These are phyloP conservation scores for Origma solitaria DNA, from an alignment of 2,113 vertebrate species.

Conservation along the genomic window DNA sequence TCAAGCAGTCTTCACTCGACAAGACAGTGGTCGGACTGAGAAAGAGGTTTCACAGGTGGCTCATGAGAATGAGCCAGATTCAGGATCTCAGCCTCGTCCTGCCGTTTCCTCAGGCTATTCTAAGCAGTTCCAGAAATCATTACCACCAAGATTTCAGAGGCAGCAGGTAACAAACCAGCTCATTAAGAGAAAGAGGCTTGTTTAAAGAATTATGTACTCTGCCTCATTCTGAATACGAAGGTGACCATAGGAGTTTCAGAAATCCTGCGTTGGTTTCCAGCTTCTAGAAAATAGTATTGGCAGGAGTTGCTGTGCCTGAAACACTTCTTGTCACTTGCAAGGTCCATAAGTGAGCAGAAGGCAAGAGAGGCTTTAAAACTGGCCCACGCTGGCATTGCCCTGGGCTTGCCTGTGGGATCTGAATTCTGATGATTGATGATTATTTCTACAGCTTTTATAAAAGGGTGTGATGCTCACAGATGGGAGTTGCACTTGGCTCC, in stretches of 20 bases:
- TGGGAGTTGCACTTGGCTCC: neutral
- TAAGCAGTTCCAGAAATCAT: conserved; percentile 96
- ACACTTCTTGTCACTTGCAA: neutral
- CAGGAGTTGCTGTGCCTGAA: neutral
- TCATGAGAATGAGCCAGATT: conserved; percentile 83
- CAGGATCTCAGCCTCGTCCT: conserved; percentile 84
- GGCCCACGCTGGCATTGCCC: neutral
- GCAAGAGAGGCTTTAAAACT: neutral
- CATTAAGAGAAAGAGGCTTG: neutral
- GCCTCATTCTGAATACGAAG: neutral
- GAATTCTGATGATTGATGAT: neutral
- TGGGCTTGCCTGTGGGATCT: neutral
- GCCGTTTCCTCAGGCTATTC: conserved; percentile 92
- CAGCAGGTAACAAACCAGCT: conserved; percentile 82
- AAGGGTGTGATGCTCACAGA: neutral
- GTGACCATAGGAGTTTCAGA: neutral
- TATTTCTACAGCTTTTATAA: neutral
- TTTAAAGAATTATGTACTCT: neutral
- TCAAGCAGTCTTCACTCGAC: conserved; percentile 59
- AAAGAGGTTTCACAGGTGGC: conserved; percentile 68
- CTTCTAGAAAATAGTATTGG: neutral
- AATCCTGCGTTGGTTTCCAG: neutral
- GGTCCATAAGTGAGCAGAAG: neutral
- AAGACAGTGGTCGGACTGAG: conserved; percentile 74
- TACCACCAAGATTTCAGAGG: conserved; percentile 95